phyloP scores from a whole-genome alignment of 1,140 invertebrate genomes.

The Eulimnadia texana region DNA sequence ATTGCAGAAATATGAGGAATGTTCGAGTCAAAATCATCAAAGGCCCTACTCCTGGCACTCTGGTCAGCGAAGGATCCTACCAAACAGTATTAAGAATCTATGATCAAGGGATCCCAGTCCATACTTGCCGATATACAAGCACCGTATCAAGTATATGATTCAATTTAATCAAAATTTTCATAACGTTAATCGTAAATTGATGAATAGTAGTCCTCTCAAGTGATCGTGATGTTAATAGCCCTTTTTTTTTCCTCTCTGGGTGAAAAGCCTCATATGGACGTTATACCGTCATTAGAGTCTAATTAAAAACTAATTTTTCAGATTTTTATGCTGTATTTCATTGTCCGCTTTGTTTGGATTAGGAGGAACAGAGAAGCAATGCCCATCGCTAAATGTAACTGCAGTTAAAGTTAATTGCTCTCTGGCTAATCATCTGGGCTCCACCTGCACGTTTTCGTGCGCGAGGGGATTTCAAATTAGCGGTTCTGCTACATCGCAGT shows the following conservation, averaged over 20 bases:
- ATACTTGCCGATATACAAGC: neutral
- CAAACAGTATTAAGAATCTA: neutral
- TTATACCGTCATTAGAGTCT: neutral
- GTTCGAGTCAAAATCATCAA: neutral
- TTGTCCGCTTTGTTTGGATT: neutral
- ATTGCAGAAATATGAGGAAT: no score
- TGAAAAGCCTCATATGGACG: neutral
- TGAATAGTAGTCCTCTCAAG: no score
- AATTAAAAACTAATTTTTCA: no score
- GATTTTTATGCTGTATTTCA: no score
- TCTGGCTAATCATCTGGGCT: neutral
- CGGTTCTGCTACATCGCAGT: neutral
- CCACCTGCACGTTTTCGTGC: neutral
- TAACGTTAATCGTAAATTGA: no score
- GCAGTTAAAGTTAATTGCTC: neutral
- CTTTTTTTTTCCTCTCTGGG: no score
- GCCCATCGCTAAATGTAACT: neutral
- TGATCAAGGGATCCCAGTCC: neutral
- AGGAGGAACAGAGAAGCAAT: neutral
- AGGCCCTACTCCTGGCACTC: neutral
- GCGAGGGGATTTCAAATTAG: neutral
- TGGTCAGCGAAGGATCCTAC: neutral
- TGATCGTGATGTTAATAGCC: no score
- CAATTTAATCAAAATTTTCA: no score
- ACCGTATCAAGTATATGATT: neutral